Percentiles rank a stretch among this genome's conserved stretches.
These are phyloP conservation scores for Pseudocheirus occidentalis DNA, from an alignment of 2,797 vertebrate genomes.

Conservation along the genomic window DNA sequence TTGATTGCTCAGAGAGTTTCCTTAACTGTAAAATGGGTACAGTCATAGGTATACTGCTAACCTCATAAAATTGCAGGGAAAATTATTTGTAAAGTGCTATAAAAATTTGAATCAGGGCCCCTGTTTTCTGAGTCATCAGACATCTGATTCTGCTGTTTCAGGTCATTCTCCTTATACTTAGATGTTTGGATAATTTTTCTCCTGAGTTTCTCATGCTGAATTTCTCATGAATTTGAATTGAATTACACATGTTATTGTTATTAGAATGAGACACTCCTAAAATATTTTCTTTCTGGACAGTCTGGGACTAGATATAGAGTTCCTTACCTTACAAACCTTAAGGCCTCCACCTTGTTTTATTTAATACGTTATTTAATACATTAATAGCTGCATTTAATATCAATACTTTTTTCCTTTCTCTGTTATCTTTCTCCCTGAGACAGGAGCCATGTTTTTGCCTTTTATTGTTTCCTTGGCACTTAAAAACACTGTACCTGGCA, in stretches of 20 bases:
- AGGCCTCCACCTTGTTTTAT: not conserved
- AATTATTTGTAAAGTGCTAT: not conserved
- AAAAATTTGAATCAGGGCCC: not conserved
- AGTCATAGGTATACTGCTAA: not conserved
- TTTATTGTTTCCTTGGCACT: not conserved
- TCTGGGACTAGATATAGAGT: not conserved
- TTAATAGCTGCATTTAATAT: not conserved
- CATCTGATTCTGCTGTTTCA: not conserved
- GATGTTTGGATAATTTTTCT: not conserved
- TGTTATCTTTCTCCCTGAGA: not conserved
- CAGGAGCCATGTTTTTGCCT: not conserved
- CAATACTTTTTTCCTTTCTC: not conserved
- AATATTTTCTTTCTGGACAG: not conserved
- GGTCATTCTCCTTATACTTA: not conserved
- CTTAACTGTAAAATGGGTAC: not conserved
- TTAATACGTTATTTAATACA: not conserved
- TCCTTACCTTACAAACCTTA: not conserved
- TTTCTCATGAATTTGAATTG: not conserved
- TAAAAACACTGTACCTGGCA: not conserved
- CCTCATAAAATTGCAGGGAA: not conserved
- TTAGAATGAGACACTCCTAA: not conserved
- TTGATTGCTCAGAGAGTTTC: not conserved
- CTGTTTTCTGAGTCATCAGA: not conserved
- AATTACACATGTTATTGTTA: not conserved
- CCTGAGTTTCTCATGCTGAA: not conserved